Conservation (phyloP, 2,797 vertebrate species). For the Onychomys leucogaster region DNA sequence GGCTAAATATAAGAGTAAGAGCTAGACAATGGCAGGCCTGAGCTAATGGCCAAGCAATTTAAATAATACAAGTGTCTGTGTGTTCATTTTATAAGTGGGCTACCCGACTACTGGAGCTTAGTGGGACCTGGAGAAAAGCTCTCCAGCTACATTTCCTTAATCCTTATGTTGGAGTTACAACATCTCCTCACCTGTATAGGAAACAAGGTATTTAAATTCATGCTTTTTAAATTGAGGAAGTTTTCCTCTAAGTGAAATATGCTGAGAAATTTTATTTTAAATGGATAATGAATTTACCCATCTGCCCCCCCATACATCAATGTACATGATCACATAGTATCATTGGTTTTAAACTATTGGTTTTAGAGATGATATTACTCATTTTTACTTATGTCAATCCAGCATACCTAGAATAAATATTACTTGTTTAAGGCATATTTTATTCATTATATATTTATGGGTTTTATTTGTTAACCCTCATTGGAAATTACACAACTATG, state of each 20-base stretch:
- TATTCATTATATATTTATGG: not conserved
- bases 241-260: not conserved
- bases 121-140: too few relatives aligned
- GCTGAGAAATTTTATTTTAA: not conserved
- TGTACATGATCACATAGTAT: not conserved
- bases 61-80: too few relatives aligned
- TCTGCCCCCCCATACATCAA: not conserved
- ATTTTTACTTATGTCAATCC: not conserved
- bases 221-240: not conserved
- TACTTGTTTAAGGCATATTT: too few relatives aligned
- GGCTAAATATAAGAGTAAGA: too few relatives aligned
- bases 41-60: too few relatives aligned
- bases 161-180: accelerated
- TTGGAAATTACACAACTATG: not conserved
- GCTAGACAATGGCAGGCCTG: too few relatives aligned
- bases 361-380: not conserved
- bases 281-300: not conserved
- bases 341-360: not conserved
- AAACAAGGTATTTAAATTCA: not conserved
- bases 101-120: too few relatives aligned
- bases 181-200: not conserved
- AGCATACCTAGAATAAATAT: not conserved
- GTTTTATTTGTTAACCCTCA: not conserved
- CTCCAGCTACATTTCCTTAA: too few relatives aligned
- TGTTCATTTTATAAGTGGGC: too few relatives aligned